Base-by-base conservation (phyloP, 2,113 vertebrate species). In the Pomatorhinus ruficollis region DNA sequence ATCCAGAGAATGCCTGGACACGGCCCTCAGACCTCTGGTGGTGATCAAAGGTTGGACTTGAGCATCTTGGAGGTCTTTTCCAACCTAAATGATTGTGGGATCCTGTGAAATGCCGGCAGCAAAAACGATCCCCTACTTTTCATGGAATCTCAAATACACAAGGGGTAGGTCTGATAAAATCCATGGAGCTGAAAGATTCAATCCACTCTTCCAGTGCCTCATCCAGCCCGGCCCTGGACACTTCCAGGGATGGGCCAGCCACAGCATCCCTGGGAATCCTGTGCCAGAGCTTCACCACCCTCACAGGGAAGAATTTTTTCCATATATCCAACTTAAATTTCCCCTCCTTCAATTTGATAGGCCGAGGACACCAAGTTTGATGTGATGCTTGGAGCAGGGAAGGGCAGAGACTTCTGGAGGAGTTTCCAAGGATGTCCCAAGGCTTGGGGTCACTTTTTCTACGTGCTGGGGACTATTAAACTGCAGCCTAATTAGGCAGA, bases 1-100 rank as follows among this genome's bases (percentile, higher is more conserved):
- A 7, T n/a, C 8, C 45, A 31, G 15, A n/a, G 45, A 83, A 60
- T 0, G 4, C 1, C 45, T n/a, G 61, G 39, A 27, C 0, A 0
- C 22, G 39, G 39, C n/a, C 7, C 54, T 54, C 54, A 40, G n/a
- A 7, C 54, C 44, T 20, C 52, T 44, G 27, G 37, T 12, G 40
- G 24, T 1, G 45, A 31, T 21, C 70, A 54, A 8, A 76, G 40
- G 13, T 13, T 69, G 78, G 47, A 31, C 9, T 42, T 1, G 4
- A 31, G 25, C n/a, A 9, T 19, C 47, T 15, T 35, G 25, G 25
- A 49, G 47, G 9, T 35, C 30, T 69, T 69, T 69, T 40, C 54
- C 14, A 61, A 5, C 30, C 30, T 54, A 6, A 68, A 5, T 10
- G 11, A 27, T 31, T 61, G n/a, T 47, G 21, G n/a, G 24, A 61